phyloP scores from a whole-genome alignment of 30 jellyfish, hydroid and myxozoan genomes.

The Hydractinia echinata region DNA sequence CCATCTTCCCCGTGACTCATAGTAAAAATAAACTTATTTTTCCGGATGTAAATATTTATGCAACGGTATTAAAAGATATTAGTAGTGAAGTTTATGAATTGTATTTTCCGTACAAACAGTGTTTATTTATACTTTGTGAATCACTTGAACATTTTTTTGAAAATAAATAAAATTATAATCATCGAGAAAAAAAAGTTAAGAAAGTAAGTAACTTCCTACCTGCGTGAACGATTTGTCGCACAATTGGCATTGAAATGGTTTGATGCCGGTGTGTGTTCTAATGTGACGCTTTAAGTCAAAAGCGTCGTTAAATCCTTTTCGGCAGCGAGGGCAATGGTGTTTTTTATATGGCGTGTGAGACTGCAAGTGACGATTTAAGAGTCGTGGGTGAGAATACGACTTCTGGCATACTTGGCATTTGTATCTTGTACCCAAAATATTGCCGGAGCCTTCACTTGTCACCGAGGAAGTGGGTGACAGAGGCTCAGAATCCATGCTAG shows the following conservation, averaged over 20 bases:
- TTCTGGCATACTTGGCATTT: constrained; percentile 93
- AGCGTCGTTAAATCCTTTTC: constrained; percentile 99
- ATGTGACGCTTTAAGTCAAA: constrained; percentile 97
- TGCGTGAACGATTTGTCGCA: constrained; percentile 99
- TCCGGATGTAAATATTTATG: constrained; percentile 12
- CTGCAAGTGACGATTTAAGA: constrained; percentile 91
- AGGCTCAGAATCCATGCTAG: constrained; percentile 90
- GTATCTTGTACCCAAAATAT: constrained; percentile 22
- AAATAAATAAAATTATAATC: too few species aligned
- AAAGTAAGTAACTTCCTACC: constrained; percentile 2
- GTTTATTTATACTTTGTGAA: too few species aligned
- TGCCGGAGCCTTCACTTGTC: constrained; percentile 36
- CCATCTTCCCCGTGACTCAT: not conserved
- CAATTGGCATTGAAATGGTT: constrained; percentile 90
- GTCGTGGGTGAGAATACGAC: constrained; percentile 91
- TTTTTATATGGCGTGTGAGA: constrained; percentile 94
- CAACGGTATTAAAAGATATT: constrained; percentile 1
- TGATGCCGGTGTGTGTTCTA: constrained; percentile 98
- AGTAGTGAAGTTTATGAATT: too few species aligned
- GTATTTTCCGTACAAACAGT: too few species aligned
- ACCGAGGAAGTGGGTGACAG: constrained; percentile 85
- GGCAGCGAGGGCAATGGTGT: constrained; percentile 99
- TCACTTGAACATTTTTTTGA: too few species aligned
- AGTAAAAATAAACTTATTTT: not conserved
- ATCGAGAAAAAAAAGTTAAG: too few species aligned